Percentiles rank a stretch among this genome's conserved stretches.
Conservation (phyloP, 1,140 invertebrate genomes). For the honey bee (Apis mellifera) region Amel_HAv3.1 CM009935.2:12048001-12048500, state of each 20-base stretch:
- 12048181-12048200: conserved; percentile 98
- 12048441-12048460: background rate
- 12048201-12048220: conserved; percentile 97
- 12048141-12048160: conserved; percentile 96
- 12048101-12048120: background rate
- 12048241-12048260: conserved; percentile 88
- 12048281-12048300: conserved; percentile 59
- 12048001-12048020: conserved; percentile 84
- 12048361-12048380: conserved; percentile 70
- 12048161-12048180: conserved; percentile 96
- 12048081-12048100: too few relatives aligned
- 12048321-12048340: conserved; percentile 63
- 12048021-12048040: background rate
- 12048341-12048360: conserved; percentile 69
- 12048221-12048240: conserved; percentile 95
- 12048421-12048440: conserved; percentile 13
- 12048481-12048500: too few relatives aligned
- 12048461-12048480: background rate
- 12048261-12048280: conserved; percentile 75
- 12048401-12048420: conserved; percentile 38
- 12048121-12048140: conserved; percentile 83
- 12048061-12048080: too few relatives aligned
- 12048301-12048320: conserved; percentile 61
- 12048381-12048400: conserved; percentile 46
- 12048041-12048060: too few relatives aligned